phyloP scores from a whole-genome alignment of 1,140 invertebrate genomes.

The Aphidius gifuensis region DNA sequence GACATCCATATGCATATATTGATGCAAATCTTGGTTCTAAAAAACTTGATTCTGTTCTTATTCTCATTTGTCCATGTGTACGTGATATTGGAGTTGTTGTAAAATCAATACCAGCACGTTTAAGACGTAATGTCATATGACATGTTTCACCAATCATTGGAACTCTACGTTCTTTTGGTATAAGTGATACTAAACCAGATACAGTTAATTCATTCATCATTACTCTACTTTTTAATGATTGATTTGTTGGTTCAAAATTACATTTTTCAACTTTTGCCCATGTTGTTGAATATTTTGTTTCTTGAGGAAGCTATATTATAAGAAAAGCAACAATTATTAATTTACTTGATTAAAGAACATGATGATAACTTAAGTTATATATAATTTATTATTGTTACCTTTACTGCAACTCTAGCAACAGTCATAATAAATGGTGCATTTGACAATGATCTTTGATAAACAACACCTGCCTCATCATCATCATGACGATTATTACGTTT shows the following conservation, averaged over 20 bases:
- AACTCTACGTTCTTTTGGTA: conserved; percentile 51
- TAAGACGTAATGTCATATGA: conserved; percentile 73
- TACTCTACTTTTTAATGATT: conserved; percentile 71
- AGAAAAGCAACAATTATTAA: neutral
- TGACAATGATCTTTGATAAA: conserved; percentile 44
- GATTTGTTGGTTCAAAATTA: conserved; percentile 68
- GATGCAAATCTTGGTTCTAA: conserved; percentile 78
- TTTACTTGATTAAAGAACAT: neutral
- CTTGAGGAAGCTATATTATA: conserved; percentile 30
- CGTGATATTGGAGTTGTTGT: conserved; percentile 56
- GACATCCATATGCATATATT: conserved; percentile 77
- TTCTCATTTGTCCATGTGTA: conserved; percentile 65
- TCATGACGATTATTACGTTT: conserved; percentile 37
- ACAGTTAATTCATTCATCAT: conserved; percentile 76
- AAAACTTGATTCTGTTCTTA: conserved; percentile 77
- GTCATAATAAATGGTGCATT: conserved; percentile 48
- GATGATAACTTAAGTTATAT: neutral
- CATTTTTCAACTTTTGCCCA: conserved; percentile 67
- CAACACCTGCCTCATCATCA: conserved; percentile 33
- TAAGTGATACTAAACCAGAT: conserved; percentile 68
- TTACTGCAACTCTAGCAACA: conserved; percentile 44
- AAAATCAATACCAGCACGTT: conserved; percentile 74
- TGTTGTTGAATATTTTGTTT: conserved; percentile 24
- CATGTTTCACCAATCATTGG: conserved; percentile 59
- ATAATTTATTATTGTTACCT: conserved; percentile 35